Conservation (phyloP, 2,888 invertebrate species). For the Amiota mariae region DNA sequence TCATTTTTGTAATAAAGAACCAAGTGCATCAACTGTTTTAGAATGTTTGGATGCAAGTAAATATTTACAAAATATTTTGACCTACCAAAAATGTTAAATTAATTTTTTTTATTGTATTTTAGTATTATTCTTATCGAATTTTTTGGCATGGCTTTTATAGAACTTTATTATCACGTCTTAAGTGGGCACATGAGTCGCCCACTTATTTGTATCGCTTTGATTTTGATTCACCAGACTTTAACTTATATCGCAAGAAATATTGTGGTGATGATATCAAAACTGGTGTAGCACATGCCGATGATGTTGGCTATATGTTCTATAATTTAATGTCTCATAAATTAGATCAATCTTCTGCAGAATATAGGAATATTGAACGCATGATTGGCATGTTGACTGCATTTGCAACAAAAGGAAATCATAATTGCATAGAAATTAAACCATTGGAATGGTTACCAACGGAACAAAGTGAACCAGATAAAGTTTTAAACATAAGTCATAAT, state of each 20-base stretch:
- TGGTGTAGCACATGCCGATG: conserved; percentile 71
- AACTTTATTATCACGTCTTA: conserved; percentile 56
- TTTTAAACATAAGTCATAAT: conserved; percentile 62
- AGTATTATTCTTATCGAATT: conserved; percentile 63
- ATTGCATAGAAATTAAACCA: conserved; percentile 54
- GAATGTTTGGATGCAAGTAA: conserved; percentile 49
- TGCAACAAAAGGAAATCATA: conserved; percentile 65
- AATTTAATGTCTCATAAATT: conserved; percentile 56
- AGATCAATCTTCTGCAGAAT: conserved; percentile 58
- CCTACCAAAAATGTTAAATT: neutral
- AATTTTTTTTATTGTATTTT: neutral
- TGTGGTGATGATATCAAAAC: conserved; percentile 57
- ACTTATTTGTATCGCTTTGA: conserved; percentile 69
- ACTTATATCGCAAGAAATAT: conserved; percentile 63
- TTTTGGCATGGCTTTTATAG: conserved; percentile 69
- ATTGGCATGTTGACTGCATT: conserved; percentile 69
- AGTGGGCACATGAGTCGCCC: conserved; percentile 48
- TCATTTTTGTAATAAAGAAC: conserved; percentile 36
- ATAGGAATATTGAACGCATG: conserved; percentile 68
- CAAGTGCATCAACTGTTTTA: conserved; percentile 46
- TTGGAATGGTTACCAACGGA: conserved; percentile 52
- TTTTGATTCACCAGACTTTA: conserved; percentile 70
- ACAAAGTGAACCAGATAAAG: conserved; percentile 46
- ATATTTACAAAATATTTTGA: too few relatives aligned
- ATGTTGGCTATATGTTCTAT: conserved; percentile 70